phyloP scores from a whole-genome alignment of 2,113 vertebrate species.

The Ophiodon elongatus region DNA sequence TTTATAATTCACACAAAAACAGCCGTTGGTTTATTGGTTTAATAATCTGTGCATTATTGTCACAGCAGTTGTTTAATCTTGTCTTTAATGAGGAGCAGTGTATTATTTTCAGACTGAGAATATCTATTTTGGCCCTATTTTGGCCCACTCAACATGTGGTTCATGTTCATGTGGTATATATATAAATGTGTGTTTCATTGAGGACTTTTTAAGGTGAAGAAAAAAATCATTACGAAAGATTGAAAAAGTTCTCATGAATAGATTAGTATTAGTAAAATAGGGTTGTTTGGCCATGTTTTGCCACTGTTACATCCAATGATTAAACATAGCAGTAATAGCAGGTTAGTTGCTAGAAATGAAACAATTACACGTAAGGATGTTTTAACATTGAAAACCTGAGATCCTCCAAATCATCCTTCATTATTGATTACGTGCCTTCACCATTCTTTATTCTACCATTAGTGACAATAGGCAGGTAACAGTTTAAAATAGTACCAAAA shows the following conservation, averaged over 20 bases:
- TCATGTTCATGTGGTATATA: no score
- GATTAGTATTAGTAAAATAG: neutral
- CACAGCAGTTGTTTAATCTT: neutral
- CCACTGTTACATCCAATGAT: no score
- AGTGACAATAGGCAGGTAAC: neutral
- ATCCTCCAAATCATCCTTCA: no score
- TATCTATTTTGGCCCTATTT: slow-evolving; percentile 1
- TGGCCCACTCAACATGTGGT: neutral
- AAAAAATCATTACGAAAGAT: neutral
- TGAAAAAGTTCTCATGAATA: neutral
- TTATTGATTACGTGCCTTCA: no score
- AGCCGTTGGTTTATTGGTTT: neutral
- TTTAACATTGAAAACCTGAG: neutral
- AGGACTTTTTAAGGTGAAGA: neutral
- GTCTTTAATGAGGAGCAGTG: neutral
- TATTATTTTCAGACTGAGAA: slow-evolving; percentile 3
- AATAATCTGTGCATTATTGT: slow-evolving; percentile 9
- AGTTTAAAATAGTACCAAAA: neutral
- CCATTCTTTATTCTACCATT: neutral
- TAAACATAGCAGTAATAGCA: no score
- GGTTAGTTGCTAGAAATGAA: no score
- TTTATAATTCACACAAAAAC: slow-evolving; percentile 1
- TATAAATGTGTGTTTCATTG: neutral
- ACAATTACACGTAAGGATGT: no score
- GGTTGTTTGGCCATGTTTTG: no score